Base-by-base conservation (phyloP, 2,113 vertebrate genomes). In the Argyrosomus japonicus region DNA sequence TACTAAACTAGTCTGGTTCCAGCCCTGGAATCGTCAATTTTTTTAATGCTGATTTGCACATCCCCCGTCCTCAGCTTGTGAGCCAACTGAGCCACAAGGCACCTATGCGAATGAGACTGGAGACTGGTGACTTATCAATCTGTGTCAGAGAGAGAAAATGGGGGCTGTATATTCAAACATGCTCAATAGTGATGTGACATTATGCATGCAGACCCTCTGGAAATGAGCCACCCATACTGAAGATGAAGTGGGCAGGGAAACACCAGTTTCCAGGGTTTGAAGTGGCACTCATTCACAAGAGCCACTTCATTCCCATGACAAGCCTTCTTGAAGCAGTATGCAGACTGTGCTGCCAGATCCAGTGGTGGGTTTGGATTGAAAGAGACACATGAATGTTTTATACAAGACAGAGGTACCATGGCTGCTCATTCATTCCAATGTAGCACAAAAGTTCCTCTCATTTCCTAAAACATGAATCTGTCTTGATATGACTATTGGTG, bases 231-330 rank as follows among this genome's bases (percentile, higher is more conserved):
- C 69, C 80, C 67, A 27, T 83, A 53, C 63, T 73, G 61, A 70
- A 82, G 87, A 91, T 91, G 77, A 90, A 86, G 82, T 91, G 85
- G 76, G 76, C 78, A 83, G 79, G 82, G 87, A 90, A 92, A 87
- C 45, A 65, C 61, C 69, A 80, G 83, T 86, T 88, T 86, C 76
- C 73, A 73, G n/a, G 47, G 68, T 87, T 85, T 85, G 85, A 92
- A 93, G 86, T 87, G 85, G 58, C 80, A 82, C 89, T 92, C 78
- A 63, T 45, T 81, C 51, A 78, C 29, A 45, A 92, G 87, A 77
- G 88, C 81, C 75, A 80, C 81, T 90, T 89, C 81, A 82, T 79
- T 87, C 50, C 68, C 74, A n/a, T 72, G 81, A 85, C 29, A 12
- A 84, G 75, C 25, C 60, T 87, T 84, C 84, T 86, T 83, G 50